phyloP scores from a whole-genome alignment of 2,888 invertebrate genomes.

The Pachymerium ferrugineum region DNA sequence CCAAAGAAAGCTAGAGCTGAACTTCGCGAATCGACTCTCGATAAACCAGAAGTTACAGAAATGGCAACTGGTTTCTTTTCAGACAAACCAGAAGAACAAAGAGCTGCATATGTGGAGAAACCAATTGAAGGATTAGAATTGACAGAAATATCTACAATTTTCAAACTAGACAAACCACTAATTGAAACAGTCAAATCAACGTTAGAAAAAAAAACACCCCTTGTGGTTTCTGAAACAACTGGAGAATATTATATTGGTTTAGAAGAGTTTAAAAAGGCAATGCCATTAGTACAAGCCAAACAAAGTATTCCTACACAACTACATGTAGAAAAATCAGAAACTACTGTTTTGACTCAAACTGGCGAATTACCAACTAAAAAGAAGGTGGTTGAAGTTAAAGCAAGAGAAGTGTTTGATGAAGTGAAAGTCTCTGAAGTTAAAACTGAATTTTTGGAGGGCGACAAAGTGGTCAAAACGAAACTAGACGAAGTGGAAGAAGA shows the following conservation, averaged over 20 bases:
- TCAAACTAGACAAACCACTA: too few relatives aligned
- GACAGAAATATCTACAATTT: too few relatives aligned
- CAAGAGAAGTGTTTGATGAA: neutral
- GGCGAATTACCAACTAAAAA: neutral
- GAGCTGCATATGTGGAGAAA: too few relatives aligned
- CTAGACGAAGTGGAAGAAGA: neutral
- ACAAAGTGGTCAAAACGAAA: neutral
- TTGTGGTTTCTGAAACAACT: constrained; percentile 28
- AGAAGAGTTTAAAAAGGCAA: neutral
- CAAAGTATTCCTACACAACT: neutral
- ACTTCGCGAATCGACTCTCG: neutral
- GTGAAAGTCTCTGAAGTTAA: neutral
- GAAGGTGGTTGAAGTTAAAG: constrained; percentile 12
- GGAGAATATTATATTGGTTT: neutral
- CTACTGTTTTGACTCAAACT: neutral
- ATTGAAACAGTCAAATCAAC: neutral
- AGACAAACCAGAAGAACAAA: too few relatives aligned
- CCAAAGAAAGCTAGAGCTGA: neutral
- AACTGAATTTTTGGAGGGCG: neutral
- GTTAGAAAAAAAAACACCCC: neutral
- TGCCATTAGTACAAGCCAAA: neutral
- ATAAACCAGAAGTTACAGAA: neutral
- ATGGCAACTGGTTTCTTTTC: too few relatives aligned
- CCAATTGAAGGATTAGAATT: too few relatives aligned
- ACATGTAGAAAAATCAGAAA: neutral